Percentiles rank a stretch among this genome's conserved stretches.
phyloP scores from a whole-genome alignment of 1,140 invertebrate genomes.

The Stratiolaelaps scimitus region DNA sequence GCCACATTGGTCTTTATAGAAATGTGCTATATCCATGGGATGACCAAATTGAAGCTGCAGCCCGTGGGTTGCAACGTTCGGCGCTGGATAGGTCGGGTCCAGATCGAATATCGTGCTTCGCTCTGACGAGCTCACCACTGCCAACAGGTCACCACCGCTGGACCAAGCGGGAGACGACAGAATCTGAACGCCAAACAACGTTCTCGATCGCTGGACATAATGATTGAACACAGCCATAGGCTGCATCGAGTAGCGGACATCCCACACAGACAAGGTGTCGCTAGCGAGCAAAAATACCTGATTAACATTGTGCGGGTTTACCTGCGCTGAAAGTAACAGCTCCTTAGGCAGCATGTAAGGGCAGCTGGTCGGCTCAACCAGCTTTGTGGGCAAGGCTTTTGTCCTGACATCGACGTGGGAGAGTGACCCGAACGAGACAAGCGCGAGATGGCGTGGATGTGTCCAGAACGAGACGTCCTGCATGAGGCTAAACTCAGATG shows the following conservation, averaged over 20 bases:
- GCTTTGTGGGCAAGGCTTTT: not conserved
- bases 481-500: no score
- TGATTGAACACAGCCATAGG: conserved; percentile 12
- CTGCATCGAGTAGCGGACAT: conserved; percentile 23
- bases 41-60: not conserved
- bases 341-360: not conserved
- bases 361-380: not conserved
- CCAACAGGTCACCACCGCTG: not conserved
- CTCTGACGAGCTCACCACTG: not conserved
- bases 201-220: not conserved
- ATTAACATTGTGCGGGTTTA: not conserved
- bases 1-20: conserved; percentile 10
- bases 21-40: not conserved
- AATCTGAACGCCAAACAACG: not conserved
- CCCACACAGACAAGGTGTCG: conserved; percentile 3
- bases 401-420: not conserved
- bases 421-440: not conserved
- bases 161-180: no score
- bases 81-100: not conserved
- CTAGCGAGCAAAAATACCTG: not conserved
- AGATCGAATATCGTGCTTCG: conserved; percentile 13
- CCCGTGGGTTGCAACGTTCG: not conserved
- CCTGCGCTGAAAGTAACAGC: not conserved
- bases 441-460: not conserved
- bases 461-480: conserved; percentile 15